Percentiles rank a stretch among this genome's conserved stretches.
Evolutionary conservation across 2,888 invertebrate genomes (phyloP).

Genomic region (Stratiomys singularior): DNA sequence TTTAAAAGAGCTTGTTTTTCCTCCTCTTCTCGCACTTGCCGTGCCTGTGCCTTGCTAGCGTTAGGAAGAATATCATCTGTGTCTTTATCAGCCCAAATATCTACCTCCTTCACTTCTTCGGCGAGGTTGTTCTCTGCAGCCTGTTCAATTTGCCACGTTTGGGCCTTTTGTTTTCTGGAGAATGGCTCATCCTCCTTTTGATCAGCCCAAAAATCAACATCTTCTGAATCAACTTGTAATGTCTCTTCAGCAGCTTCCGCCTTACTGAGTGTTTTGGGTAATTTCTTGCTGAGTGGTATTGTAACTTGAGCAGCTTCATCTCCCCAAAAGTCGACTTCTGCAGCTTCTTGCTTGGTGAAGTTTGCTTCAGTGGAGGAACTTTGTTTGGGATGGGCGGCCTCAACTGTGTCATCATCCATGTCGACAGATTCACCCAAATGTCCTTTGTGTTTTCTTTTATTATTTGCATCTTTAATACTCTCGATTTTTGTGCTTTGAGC

Average conservation of each 20-base stretch:
- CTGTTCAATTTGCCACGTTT: neutral
- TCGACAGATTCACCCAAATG: neutral
- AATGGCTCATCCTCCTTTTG: neutral
- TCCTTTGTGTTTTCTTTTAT: conserved; percentile 6
- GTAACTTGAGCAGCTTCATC: conserved; percentile 20
- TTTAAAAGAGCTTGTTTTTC: neutral
- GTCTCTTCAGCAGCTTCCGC: conserved; percentile 52
- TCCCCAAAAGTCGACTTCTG: conserved; percentile 32
- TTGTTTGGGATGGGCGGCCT: neutral
- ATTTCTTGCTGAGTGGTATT: conserved; percentile 31
- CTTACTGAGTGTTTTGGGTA: conserved; percentile 12
- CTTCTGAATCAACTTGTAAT: conserved; percentile 50
- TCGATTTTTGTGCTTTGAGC: conserved; percentile 3
- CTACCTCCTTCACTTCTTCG: conserved; percentile 31
- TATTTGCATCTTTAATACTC: neutral
- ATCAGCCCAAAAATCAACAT: neutral
- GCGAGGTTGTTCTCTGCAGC: neutral
- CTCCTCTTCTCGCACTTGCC: neutral
- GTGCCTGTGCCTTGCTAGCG: neutral
- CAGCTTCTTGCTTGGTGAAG: neutral
- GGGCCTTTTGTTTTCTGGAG: conserved; percentile 35
- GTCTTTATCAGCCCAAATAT: conserved; percentile 35
- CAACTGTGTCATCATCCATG: conserved; percentile 2
- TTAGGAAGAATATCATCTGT: conserved; percentile 20
- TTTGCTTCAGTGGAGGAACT: neutral